phyloP scores from a whole-genome alignment of 2,113 vertebrate genomes.

The Indicator maculatus region DNA sequence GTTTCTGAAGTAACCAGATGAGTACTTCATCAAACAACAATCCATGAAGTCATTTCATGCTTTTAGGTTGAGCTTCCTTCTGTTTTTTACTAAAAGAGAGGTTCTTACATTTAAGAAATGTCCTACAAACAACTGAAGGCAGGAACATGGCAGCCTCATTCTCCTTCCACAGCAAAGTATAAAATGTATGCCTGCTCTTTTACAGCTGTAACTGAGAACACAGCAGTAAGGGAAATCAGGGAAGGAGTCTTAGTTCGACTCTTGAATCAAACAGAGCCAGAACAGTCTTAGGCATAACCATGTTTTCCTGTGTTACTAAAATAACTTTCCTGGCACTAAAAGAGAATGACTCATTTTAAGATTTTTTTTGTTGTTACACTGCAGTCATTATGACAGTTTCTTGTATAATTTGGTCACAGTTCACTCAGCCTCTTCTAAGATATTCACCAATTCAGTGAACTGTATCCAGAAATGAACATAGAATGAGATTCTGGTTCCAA shows the following conservation, averaged over 20 bases:
- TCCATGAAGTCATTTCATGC: background rate
- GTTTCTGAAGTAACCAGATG: background rate
- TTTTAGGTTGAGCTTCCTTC: background rate
- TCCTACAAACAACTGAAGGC: background rate
- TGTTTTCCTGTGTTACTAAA: background rate
- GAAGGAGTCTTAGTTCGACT: background rate
- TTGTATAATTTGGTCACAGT: background rate
- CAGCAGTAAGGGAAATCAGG: background rate
- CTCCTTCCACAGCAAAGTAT: background rate
- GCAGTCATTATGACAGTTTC: background rate
- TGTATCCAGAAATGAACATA: background rate
- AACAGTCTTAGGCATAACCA: constrained; percentile 30
- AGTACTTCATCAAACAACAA: background rate
- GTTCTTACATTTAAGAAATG: background rate
- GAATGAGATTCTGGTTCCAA: background rate
- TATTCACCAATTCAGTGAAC: background rate
- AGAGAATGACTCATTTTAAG: constrained; percentile 29
- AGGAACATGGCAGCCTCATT: background rate
- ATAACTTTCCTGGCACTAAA: background rate
- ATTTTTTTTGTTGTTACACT: background rate
- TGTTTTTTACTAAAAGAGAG: background rate
- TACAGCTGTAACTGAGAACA: background rate
- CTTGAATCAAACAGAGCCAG: background rate
- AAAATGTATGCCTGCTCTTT: background rate
- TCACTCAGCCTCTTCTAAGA: background rate